Conservation (phyloP, 2,888 invertebrate genomes). For the Acronicta leporina region DNA sequence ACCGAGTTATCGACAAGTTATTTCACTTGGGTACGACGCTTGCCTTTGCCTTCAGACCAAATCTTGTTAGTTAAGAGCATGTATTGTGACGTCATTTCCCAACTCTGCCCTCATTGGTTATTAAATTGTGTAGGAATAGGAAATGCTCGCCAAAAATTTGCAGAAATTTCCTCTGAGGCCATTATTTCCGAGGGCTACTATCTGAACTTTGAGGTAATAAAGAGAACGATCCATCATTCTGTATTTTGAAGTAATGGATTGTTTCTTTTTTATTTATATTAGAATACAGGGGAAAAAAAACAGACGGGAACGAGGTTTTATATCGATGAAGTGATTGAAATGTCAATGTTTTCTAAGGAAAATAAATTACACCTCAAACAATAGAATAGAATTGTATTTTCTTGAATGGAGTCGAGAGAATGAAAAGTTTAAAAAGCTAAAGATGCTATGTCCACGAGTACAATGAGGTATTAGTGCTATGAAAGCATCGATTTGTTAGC, state of each 20-base stretch:
- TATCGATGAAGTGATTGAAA: constrained; percentile 14
- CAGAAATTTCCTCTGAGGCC: constrained; percentile 40
- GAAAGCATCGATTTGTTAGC: no score
- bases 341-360: constrained; percentile 5
- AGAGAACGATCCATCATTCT: constrained; percentile 52
- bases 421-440: no score
- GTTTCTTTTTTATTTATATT: constrained; percentile 36
- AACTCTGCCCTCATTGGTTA: constrained; percentile 66
- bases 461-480: no score
- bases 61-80: constrained; percentile 67
- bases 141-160: constrained; percentile 48
- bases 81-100: constrained; percentile 61
- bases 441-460: no score
- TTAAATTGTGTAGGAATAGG: constrained; percentile 62
- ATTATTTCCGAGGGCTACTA: constrained; percentile 42
- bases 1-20: constrained; percentile 65
- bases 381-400: neutral
- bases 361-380: constrained; percentile 8
- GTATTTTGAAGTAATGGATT: constrained; percentile 48
- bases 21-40: constrained; percentile 55
- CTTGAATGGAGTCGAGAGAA: no score
- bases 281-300: constrained; percentile 22
- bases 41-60: constrained; percentile 68
- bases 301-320: constrained; percentile 3
- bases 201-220: constrained; percentile 46